Base-by-base conservation (phyloP, 2,113 vertebrate genomes). In the Gymnorhina tibicen region DNA sequence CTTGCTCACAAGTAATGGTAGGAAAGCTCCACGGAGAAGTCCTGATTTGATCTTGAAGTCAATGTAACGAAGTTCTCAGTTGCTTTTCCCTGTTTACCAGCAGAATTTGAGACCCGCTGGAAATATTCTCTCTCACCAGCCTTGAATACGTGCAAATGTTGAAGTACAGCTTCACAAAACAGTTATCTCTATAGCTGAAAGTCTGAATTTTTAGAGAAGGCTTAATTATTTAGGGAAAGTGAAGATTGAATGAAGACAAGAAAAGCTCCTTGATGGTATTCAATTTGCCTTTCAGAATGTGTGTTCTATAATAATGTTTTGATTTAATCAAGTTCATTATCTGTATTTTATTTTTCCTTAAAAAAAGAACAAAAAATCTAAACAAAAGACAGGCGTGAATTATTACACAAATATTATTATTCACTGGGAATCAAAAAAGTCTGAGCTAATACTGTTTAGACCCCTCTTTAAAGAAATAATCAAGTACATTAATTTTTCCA, bases 1-100 rank as follows among this genome's bases (percentile, higher is more conserved):
- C 47, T 85, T 77, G 20, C 21, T 84, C 64, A 30, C 44, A 33
- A 16, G 14, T 81, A 27, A 30, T 64, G 58, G 13, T 32, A 70
- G 42, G 16, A 72, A 39, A 24, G 13, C 30, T 83, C 49, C 0
- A 0, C 63, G 68, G 62, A 55, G 7, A 22, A 39, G 41, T 52
- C 44, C 41, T 39, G 33, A 10, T 35, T 85, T 87, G 35, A 35
- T 82, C 46, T 75, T 46, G 19, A 63, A 84, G 49, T 12, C 63
- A 56, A 1, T 5, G 10, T 22, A 52, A 27, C 28, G 53, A 66
- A 66, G 35, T 66, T 80, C 73, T 77, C 32, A 33, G 20, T 59
- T 70, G 44, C 22, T 73, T 85, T 95, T 79, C 22, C 24, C 37
- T 69, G 15, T 64, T 82, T 46, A 26, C 13, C 20, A 47, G 35